Percentiles rank a stretch among this genome's conserved stretches.
phyloP scores from a whole-genome alignment of 2,888 invertebrate species.

The Agonopterix alstromeriana region DNA sequence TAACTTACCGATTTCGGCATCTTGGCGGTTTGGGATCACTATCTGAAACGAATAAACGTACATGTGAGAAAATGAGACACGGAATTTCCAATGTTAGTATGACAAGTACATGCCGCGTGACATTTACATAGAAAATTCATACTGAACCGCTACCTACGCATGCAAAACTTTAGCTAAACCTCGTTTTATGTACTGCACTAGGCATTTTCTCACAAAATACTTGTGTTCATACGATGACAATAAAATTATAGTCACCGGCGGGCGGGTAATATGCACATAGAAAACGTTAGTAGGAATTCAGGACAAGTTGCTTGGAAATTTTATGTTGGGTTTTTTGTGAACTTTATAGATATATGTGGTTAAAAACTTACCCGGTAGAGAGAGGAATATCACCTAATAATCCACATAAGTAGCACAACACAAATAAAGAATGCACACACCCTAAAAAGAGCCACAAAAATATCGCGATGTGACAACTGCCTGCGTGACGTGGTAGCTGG shows the following conservation, averaged over 20 bases:
- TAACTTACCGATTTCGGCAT: slow-evolving; percentile 81
- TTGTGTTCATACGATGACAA: slow-evolving; percentile 32
- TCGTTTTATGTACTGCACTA: slow-evolving; percentile 19
- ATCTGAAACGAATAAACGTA: slow-evolving; percentile 57
- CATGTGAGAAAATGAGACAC: slow-evolving; percentile 35
- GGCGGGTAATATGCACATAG: slow-evolving; percentile 30
- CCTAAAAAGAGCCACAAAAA: slow-evolving; percentile 72
- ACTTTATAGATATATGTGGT: slow-evolving; percentile 8
- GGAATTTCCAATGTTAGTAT: slow-evolving; percentile 31
- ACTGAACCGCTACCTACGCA: slow-evolving; percentile 24
- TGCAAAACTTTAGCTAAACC: slow-evolving; percentile 16
- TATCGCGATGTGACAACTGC: slow-evolving; percentile 74
- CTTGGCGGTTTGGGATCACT: slow-evolving; percentile 71
- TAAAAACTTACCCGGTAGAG: slow-evolving; percentile 60
- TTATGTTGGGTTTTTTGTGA: slow-evolving; percentile 10
- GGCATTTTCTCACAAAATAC: slow-evolving; percentile 39
- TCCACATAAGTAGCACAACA: slow-evolving; percentile 77
- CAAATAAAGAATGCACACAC: slow-evolving; percentile 76
- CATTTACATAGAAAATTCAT: slow-evolving; percentile 35
- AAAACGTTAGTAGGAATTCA: slow-evolving; percentile 26
- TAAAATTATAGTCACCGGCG: slow-evolving; percentile 59
- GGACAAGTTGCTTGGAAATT: slow-evolving; percentile 18
- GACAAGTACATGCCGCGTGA: slow-evolving; percentile 40
- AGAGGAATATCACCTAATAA: slow-evolving; percentile 73
- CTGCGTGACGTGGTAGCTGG: slow-evolving; percentile 72